These are phyloP conservation scores for Phaethornis superciliosus DNA, from an alignment of 2,113 vertebrate genomes.

Conservation along the genomic window DNA sequence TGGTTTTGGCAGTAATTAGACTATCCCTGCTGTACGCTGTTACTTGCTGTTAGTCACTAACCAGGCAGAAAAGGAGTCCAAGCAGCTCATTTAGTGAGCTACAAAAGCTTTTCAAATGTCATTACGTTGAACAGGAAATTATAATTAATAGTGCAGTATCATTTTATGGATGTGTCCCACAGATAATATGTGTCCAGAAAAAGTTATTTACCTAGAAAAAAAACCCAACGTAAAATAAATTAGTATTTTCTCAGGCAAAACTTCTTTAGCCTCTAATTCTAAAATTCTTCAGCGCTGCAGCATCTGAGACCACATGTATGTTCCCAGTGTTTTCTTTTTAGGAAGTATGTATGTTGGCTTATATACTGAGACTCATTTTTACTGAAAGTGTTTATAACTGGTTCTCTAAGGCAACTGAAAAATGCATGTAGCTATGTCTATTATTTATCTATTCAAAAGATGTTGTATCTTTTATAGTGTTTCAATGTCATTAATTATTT, in stretches of 20 bases:
- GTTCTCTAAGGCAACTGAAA: not conserved
- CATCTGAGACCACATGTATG: not conserved
- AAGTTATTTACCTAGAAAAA: not conserved
- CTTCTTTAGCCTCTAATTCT: not conserved
- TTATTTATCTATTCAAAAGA: not conserved
- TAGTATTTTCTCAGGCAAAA: not conserved
- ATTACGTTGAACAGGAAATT: constrained; percentile 73
- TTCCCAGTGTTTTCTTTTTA: not conserved
- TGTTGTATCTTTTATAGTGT: not conserved
- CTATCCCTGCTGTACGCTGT: constrained; percentile 52
- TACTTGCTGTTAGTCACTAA: constrained; percentile 68
- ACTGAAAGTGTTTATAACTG: not conserved
- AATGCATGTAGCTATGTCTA: not conserved
- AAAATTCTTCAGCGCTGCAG: not conserved
- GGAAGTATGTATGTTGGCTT: not conserved
- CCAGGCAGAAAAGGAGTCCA: constrained; percentile 81
- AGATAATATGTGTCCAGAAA: not conserved
- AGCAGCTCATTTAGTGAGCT: constrained; percentile 77
- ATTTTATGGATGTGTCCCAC: constrained; percentile 14
- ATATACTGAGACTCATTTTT: not conserved
- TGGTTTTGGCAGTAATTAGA: constrained; percentile 89
- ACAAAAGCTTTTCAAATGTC: constrained; percentile 71
- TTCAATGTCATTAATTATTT: not conserved
- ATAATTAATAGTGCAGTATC: constrained; percentile 32
- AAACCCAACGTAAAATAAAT: not conserved